These are phyloP conservation scores for Knipowitschia caucasica DNA, from an alignment of 2,797 vertebrate species.

Conservation along the genomic window DNA sequence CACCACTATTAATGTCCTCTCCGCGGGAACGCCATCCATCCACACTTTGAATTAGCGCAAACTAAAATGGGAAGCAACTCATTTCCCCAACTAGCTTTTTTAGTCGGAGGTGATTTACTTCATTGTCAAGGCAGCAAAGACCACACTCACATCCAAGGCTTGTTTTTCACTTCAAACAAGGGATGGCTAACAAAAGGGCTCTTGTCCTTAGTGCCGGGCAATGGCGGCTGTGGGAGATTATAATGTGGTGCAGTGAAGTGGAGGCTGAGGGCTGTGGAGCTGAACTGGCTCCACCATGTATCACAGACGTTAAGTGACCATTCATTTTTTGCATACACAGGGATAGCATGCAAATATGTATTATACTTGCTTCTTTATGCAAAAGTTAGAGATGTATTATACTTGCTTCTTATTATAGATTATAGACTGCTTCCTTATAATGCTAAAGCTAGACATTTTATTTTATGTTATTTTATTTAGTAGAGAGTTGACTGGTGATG, in stretches of 20 bases:
- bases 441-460: no score
- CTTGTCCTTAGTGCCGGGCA: slow-evolving; percentile 42
- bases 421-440: no score
- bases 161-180: slow-evolving; percentile 37
- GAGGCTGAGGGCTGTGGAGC: slow-evolving; percentile 4
- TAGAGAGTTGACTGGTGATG: no score
- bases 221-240: slow-evolving; percentile 30
- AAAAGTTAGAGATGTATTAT: no score
- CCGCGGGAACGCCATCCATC: slow-evolving; percentile 51
- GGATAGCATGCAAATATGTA: no score
- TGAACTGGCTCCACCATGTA: no score
- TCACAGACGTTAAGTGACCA: no score
- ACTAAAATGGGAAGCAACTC: slow-evolving; percentile 31
- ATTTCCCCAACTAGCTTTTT: slow-evolving; percentile 48
- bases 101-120: slow-evolving; percentile 42
- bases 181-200: slow-evolving; percentile 41
- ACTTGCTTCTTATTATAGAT: no score
- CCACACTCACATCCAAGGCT: slow-evolving; percentile 15
- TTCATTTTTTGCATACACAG: no score
- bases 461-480: no score
- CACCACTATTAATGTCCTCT: slow-evolving; percentile 61
- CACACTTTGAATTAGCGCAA: slow-evolving; percentile 27
- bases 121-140: slow-evolving; percentile 21
- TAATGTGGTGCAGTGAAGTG: slow-evolving; percentile 22
- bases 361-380: no score